Evolutionary conservation across 1,140 invertebrate species (phyloP).

Genomic region (Aphis craccivora): DNA sequence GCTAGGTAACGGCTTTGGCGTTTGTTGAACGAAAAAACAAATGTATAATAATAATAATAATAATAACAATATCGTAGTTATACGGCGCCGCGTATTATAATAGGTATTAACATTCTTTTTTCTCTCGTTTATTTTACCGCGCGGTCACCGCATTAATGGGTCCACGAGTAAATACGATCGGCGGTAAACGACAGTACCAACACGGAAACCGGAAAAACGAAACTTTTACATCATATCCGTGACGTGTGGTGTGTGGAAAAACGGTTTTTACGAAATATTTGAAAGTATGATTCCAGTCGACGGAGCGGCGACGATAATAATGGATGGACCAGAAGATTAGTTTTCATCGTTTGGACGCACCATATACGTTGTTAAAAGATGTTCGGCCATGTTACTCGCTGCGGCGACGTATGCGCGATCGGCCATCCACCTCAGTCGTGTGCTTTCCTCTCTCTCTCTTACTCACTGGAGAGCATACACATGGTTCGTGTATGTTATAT

Average conservation of each 20-base stretch:
- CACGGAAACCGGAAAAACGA: not conserved
- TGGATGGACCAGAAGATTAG: too few species aligned
- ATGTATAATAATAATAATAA: not conserved
- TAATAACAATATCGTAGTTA: not conserved
- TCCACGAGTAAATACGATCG: not conserved
- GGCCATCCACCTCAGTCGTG: not conserved
- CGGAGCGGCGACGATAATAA: not conserved
- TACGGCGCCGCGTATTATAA: not conserved
- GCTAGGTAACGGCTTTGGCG: not conserved
- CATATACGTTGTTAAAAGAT: not conserved
- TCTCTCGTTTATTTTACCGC: not conserved
- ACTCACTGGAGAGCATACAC: not conserved
- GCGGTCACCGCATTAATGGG: too few species aligned
- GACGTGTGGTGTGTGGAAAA: too few species aligned
- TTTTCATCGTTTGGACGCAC: not conserved
- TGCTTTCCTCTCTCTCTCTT: not conserved
- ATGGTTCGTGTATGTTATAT: not conserved
- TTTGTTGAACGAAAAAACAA: not conserved
- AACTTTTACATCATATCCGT: not conserved
- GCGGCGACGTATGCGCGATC: not conserved
- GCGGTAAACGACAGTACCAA: not conserved
- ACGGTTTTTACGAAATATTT: not conserved
- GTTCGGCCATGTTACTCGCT: conserved; percentile 13
- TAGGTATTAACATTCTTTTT: not conserved
- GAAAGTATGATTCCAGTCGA: not conserved